These are phyloP conservation scores for Actinemys pallida DNA, from an alignment of 2,113 vertebrate species.

Conservation along the genomic window DNA sequence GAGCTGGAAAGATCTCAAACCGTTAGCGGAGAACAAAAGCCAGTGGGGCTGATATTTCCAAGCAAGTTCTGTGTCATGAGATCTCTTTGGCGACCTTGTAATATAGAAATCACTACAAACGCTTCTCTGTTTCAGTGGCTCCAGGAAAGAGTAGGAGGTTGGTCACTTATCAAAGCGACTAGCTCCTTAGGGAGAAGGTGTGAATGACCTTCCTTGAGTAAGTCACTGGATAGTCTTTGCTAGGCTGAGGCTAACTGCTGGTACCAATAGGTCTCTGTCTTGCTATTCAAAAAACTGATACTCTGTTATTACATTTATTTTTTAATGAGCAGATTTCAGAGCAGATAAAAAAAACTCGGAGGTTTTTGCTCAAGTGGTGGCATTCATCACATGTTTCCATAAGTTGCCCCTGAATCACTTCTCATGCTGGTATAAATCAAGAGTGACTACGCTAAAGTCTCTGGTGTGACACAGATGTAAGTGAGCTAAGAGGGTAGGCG, in stretches of 20 bases:
- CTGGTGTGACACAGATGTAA: not conserved
- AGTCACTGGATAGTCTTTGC: conserved; percentile 73
- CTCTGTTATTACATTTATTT: conserved; percentile 63
- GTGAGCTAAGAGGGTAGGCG: not conserved
- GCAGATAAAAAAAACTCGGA: not conserved
- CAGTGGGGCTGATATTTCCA: not conserved
- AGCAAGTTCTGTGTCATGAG: conserved; percentile 8
- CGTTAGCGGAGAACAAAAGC: conserved; percentile 34
- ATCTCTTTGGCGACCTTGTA: conserved; percentile 29
- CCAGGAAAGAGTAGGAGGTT: conserved; percentile 18
- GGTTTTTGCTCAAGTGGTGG: not conserved
- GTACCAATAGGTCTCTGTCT: conserved; percentile 23
- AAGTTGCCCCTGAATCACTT: not conserved
- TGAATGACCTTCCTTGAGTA: conserved; percentile 68
- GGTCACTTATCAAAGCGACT: conserved; percentile 16
- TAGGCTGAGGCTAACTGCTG: conserved; percentile 17
- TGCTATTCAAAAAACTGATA: conserved; percentile 44
- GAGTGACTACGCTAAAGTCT: not conserved
- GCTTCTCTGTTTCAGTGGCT: conserved; percentile 49
- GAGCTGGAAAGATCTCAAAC: not conserved
- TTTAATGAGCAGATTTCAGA: not conserved
- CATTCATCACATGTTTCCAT: not conserved
- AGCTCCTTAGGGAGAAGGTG: conserved; percentile 74
- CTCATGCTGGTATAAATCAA: accelerated
- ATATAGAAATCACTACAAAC: conserved; percentile 46